These are phyloP conservation scores for Palythoa grandis DNA, from an alignment of 92 coral and sea anemone species.

Conservation along the genomic window DNA sequence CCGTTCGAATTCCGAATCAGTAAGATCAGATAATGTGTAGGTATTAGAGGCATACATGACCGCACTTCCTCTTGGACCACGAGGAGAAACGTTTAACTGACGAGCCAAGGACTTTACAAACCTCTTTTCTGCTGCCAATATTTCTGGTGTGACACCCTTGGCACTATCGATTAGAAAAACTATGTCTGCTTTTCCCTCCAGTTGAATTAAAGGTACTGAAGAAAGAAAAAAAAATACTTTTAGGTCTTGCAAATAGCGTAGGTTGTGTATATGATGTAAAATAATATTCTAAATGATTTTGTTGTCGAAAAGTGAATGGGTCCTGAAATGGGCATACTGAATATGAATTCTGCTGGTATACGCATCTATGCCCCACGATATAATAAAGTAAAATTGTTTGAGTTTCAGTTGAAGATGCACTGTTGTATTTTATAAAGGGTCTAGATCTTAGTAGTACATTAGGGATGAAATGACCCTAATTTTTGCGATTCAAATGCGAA, in stretches of 20 bases:
- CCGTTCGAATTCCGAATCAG: conserved; percentile 44
- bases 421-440: too few species aligned
- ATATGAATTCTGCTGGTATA: too few species aligned
- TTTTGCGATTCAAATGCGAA: too few species aligned
- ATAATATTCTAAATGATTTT: too few species aligned
- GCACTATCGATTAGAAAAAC: conserved; percentile 71
- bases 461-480: too few species aligned
- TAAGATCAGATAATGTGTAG: conserved; percentile 12
- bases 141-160: conserved; percentile 50
- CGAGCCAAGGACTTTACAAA: conserved; percentile 64
- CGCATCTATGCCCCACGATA: too few species aligned
- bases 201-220: conserved; percentile 43
- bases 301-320: too few species aligned
- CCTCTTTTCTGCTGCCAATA: conserved; percentile 54
- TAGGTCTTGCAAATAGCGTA: neutral
- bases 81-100: conserved; percentile 44
- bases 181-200: conserved; percentile 59
- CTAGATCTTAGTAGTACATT: too few species aligned
- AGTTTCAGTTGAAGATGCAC: too few species aligned
- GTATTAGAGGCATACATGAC: conserved; percentile 44
- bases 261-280: neutral
- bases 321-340: too few species aligned
- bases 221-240: neutral
- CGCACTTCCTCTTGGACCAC: conserved; percentile 37
- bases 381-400: too few species aligned